Evolutionary conservation across 2,888 invertebrate species (phyloP).

Genomic region (Siphlonurus alternatus): DNA sequence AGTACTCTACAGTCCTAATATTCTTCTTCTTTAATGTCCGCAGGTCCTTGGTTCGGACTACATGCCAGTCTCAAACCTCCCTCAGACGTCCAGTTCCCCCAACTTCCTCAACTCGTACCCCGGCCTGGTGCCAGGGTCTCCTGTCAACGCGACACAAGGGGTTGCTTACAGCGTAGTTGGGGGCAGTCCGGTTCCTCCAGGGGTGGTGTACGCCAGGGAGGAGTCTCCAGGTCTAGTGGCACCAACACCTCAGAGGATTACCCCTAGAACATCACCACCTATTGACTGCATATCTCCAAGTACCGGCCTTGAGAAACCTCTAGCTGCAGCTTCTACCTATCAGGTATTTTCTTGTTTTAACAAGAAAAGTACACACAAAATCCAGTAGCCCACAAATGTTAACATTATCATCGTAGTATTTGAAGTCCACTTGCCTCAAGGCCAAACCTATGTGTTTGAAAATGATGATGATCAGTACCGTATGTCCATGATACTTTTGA

Average conservation of each 20-base stretch:
- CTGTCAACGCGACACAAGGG: conserved; percentile 18
- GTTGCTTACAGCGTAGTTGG: conserved; percentile 17
- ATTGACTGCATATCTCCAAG: conserved; percentile 27
- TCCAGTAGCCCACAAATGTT: too few species aligned
- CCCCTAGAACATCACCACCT: conserved; percentile 20
- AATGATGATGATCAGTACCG: too few species aligned
- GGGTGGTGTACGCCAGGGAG: conserved; percentile 23
- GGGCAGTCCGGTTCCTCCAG: conserved; percentile 24
- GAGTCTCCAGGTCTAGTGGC: neutral
- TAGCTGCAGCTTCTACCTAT: conserved; percentile 22
- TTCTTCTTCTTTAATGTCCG: neutral
- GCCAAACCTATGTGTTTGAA: too few species aligned
- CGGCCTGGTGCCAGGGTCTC: conserved; percentile 15
- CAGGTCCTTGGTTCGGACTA: neutral
- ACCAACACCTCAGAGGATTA: neutral
- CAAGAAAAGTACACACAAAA: neutral
- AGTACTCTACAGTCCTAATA: too few species aligned
- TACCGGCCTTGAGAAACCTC: conserved; percentile 19
- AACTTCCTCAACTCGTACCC: conserved; percentile 27
- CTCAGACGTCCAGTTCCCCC: conserved; percentile 19
- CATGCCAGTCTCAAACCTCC: conserved; percentile 4
- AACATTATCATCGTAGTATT: too few species aligned
- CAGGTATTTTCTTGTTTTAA: conserved; percentile 18
- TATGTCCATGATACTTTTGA: too few species aligned
- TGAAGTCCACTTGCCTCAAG: too few species aligned